phyloP scores from a whole-genome alignment of 1,140 invertebrate genomes.

The Samia ricini region DNA sequence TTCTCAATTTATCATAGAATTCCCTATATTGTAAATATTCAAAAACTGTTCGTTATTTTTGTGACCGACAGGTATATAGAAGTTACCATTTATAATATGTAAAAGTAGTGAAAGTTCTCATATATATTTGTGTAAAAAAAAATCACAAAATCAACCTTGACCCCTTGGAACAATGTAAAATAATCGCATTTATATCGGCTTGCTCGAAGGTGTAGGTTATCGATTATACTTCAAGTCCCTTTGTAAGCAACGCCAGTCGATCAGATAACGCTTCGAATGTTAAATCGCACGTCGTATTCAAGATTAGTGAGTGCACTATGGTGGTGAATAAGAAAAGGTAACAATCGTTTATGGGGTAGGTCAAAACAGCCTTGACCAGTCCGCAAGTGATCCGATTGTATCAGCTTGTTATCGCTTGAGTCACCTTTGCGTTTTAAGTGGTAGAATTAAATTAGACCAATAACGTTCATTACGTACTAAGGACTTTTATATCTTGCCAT shows the following conservation, averaged over 20 bases:
- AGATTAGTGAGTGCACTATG: conserved; percentile 44
- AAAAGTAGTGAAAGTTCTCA: no score
- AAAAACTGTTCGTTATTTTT: no score
- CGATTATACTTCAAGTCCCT: conserved; percentile 51
- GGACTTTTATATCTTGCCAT: background rate
- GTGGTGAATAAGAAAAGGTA: conserved; percentile 43
- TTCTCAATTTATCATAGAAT: no score
- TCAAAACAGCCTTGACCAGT: conserved; percentile 49
- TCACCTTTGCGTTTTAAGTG: conserved; percentile 6
- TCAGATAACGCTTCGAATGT: conserved; percentile 62
- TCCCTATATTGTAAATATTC: no score
- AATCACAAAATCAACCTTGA: background rate
- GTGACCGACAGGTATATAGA: no score
- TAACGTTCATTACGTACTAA: background rate
- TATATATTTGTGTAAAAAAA: no score
- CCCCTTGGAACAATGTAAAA: background rate
- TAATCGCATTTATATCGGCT: background rate
- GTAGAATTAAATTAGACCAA: background rate
- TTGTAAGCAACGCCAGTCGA: conserved; percentile 56
- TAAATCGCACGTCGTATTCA: conserved; percentile 67
- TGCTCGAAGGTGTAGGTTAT: conserved; percentile 24
- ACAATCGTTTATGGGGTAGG: conserved; percentile 18
- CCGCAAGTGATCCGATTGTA: conserved; percentile 45
- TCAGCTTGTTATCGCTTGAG: conserved; percentile 21
- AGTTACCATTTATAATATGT: no score